Evolutionary conservation across 1,140 invertebrate species (phyloP), one percentile per base, ranked within the genome.

Genomic region (Copidosoma floridanum): DNA sequence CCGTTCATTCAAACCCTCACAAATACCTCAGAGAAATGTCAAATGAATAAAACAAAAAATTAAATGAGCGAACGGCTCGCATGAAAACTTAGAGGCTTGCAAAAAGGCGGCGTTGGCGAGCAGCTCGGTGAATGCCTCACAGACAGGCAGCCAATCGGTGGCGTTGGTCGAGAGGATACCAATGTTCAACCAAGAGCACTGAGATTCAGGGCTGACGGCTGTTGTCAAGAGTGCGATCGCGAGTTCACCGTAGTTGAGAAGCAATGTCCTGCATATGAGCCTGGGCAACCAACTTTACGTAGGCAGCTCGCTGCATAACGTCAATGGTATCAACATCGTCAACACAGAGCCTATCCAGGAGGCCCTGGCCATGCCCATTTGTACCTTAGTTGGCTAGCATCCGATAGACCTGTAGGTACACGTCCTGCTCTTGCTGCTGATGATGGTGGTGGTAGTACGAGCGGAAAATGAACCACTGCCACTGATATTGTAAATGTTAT

Each of bases 251-350:
- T 78, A 81, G 58, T 80, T 77, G 46, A 75, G 68, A 69, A 74
- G 73, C 63, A 81, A 84, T 64, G 81, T 83, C 63, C 81, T 84
- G 40, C 82, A 82, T 65, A 83, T 84, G 73, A 83, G 77, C 72
- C 76, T 80, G 65, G 74, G 77, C 20, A 77, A 83, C 70, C 82
- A 83, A 61, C 80, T 78, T 68, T 81, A 78, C 68, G 78, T 83
- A 63, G 91, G 89, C 73, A 91, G 91, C 63, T 93, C 91, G 55
- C 81, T 94, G 73, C 92, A 92, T 69, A 93, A 94, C 83, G 92
- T 94, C 64, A 88, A 88, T 79, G 86, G 87, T 79, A 86, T 87
- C 68, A 76, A 81, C 70, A 79, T 77, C 75, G 68, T 57, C 69
- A 71, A 67, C 70, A 69, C 70, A 60, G 73, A 73, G 32, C 3